Conservation (phyloP, 2,797 vertebrate genomes). For the Enteromius thamalakanensis region DNA sequence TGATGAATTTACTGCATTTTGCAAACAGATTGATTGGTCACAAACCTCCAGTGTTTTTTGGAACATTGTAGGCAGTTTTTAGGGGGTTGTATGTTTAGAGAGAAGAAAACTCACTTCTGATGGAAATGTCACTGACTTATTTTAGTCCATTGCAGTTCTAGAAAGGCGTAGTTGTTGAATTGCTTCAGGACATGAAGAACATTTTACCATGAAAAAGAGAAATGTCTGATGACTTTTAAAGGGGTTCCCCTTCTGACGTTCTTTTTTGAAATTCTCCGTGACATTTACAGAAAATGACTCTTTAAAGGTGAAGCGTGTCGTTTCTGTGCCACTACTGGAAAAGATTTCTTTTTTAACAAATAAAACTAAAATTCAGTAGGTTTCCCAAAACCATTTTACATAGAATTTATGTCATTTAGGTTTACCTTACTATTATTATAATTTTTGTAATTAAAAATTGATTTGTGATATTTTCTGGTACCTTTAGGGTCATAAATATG, state of each 20-base stretch:
- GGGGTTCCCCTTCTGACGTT: neutral
- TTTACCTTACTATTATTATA: neutral
- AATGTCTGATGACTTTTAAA: slow-evolving; percentile 28
- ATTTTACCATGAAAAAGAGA: slow-evolving; percentile 29
- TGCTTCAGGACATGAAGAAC: slow-evolving; percentile 28
- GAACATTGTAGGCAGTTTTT: neutral
- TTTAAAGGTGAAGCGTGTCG: slow-evolving; percentile 1
- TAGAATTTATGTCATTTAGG: neutral
- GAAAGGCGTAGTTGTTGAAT: neutral
- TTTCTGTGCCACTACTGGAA: neutral
- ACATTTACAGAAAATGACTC: slow-evolving; percentile 21
- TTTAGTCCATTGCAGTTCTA: neutral
- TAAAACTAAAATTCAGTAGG: neutral
- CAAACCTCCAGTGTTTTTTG: neutral
- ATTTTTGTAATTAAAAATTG: neutral
- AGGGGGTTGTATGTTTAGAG: neutral
- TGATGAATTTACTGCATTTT: neutral
- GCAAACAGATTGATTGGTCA: neutral
- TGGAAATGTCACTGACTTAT: slow-evolving; percentile 33
- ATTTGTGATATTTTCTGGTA: slow-evolving; percentile 7
- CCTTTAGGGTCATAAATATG: slow-evolving; percentile 66
- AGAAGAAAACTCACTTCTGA: neutral
- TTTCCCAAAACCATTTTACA: neutral
- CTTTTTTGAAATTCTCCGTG: neutral
- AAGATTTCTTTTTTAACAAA: neutral